Evolutionary conservation across 2,888 invertebrate species (phyloP).

Genomic region (Folsomia candida): DNA sequence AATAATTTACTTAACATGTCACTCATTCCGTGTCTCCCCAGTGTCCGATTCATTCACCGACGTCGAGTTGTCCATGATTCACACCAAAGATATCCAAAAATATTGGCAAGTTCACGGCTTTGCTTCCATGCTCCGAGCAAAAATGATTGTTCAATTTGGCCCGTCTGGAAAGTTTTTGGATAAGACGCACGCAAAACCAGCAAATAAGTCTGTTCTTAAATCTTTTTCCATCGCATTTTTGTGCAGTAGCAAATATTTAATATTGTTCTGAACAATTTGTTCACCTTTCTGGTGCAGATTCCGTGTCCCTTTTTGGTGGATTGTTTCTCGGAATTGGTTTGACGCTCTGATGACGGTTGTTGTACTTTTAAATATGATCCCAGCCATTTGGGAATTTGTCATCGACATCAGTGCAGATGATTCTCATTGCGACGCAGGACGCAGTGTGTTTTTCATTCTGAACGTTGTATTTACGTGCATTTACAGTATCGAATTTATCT

Average conservation of each 20-base stretch:
- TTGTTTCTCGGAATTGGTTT: constrained; percentile 54
- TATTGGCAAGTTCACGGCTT: constrained; percentile 38
- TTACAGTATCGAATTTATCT: constrained; percentile 38
- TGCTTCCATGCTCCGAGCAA: constrained; percentile 28
- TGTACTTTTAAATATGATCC: constrained; percentile 47
- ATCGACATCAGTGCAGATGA: constrained; percentile 14
- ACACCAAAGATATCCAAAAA: constrained; percentile 40
- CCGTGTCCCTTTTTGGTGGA: constrained; percentile 36
- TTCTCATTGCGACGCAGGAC: not conserved
- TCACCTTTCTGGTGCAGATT: constrained; percentile 20
- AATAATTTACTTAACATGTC: not conserved
- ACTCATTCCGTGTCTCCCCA: too few relatives aligned
- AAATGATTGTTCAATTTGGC: constrained; percentile 25
- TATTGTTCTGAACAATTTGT: too few relatives aligned
- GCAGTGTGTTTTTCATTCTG: constrained; percentile 18
- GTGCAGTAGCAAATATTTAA: too few relatives aligned
- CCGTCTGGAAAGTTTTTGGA: not conserved
- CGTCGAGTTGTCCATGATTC: constrained; percentile 53
- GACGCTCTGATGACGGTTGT: constrained; percentile 52
- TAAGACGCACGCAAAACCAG: not conserved
- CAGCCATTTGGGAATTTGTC: constrained; percentile 54
- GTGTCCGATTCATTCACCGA: constrained; percentile 58
- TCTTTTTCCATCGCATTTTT: not conserved
- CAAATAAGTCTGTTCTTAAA: not conserved
- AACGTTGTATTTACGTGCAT: constrained; percentile 33